These are phyloP conservation scores for Parambassis ranga DNA, from an alignment of 2,797 vertebrate genomes.

Conservation along the genomic window DNA sequence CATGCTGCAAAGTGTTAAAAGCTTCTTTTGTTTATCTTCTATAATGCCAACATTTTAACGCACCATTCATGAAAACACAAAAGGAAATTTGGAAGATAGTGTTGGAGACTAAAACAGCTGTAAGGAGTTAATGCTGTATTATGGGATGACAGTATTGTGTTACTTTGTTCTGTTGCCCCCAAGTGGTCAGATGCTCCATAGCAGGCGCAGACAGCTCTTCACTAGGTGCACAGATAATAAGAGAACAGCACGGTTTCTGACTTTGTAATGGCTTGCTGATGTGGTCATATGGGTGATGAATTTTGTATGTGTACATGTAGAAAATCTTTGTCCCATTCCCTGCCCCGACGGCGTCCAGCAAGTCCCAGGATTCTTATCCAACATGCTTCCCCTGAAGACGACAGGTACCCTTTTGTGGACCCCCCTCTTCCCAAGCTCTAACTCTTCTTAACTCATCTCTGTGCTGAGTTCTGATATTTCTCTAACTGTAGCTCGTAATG, in stretches of 20 bases:
- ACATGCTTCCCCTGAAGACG: slow-evolving; percentile 96
- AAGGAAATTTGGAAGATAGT: too few species aligned
- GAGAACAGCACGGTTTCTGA: slow-evolving; percentile 4
- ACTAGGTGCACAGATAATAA: background rate
- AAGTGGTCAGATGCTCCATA: background rate
- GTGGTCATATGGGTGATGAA: slow-evolving; percentile 45
- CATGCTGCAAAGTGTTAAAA: too few species aligned
- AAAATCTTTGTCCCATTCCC: slow-evolving; percentile 85
- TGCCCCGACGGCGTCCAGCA: slow-evolving; percentile 93
- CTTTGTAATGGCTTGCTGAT: slow-evolving; percentile 17
- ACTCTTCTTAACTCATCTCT: slow-evolving; percentile 7
- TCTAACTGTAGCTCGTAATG: slow-evolving; percentile 32
- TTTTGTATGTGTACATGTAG: slow-evolving; percentile 72
- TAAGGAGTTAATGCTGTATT: too few species aligned
- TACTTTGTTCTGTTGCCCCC: background rate
- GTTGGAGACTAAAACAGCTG: too few species aligned
- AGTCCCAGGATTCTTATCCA: slow-evolving; percentile 99
- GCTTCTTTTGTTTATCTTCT: too few species aligned
- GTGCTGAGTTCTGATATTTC: slow-evolving; percentile 7
- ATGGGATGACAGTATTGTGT: background rate
- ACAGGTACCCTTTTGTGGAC: slow-evolving; percentile 90
- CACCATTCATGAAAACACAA: too few species aligned
- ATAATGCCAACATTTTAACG: too few species aligned
- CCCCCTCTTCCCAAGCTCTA: slow-evolving; percentile 55
- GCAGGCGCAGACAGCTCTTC: background rate